These are phyloP conservation scores for Xiphorhynchus elegans DNA, from an alignment of 2,113 vertebrate genomes.

Conservation along the genomic window DNA sequence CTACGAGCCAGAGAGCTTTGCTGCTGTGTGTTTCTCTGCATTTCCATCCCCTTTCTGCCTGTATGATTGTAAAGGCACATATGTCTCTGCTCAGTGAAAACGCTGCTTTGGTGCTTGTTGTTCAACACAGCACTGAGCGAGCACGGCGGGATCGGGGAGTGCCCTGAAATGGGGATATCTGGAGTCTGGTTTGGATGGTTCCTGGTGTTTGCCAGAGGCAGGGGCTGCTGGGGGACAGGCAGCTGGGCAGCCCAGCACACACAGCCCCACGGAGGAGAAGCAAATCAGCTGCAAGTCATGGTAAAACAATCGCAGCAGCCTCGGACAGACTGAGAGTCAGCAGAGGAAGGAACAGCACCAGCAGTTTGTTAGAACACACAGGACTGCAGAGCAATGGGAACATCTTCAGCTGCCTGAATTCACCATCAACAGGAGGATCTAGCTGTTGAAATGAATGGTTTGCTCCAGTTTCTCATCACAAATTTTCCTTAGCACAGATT, in stretches of 20 bases:
- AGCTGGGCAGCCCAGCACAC: background rate
- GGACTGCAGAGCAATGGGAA: background rate
- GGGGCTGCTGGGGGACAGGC: constrained; percentile 9
- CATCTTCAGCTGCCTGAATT: constrained; percentile 37
- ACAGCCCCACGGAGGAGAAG: background rate
- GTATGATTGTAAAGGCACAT: background rate
- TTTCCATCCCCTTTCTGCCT: background rate
- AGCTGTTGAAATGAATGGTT: background rate
- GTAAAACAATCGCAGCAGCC: constrained; percentile 28
- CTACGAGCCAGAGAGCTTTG: background rate
- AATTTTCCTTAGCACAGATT: background rate
- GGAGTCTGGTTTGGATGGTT: background rate
- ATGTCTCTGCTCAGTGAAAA: background rate
- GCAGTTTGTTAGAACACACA: constrained; percentile 22
- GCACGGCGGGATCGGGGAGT: background rate
- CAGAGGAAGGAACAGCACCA: constrained; percentile 38
- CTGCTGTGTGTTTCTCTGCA: background rate
- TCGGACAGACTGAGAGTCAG: constrained; percentile 27
- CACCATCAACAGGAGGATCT: background rate
- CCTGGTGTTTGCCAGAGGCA: constrained; percentile 26
- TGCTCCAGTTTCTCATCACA: background rate
- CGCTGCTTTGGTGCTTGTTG: background rate
- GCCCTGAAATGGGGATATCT: background rate
- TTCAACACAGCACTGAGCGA: background rate
- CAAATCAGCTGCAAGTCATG: constrained; percentile 43